Evolutionary conservation across 53 echinoderm and acorn worm genomes (phyloP).

Genomic region (Temnopleurus reevesii): DNA sequence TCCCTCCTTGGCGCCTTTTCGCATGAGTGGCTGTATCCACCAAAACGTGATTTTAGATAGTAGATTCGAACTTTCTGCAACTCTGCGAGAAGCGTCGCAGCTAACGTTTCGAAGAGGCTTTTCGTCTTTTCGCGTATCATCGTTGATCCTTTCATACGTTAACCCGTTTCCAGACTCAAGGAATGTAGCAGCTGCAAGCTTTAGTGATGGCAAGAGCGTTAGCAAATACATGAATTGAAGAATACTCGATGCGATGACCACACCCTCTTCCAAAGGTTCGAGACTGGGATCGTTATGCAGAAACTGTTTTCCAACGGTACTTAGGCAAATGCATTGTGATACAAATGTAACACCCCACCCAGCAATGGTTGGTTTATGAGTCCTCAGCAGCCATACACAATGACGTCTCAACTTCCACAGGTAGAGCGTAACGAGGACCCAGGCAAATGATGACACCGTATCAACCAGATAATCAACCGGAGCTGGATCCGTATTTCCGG

Average conservation of each 20-base stretch:
- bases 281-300: conserved; percentile 43
- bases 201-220: conserved; percentile 70
- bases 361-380: conserved; percentile 64
- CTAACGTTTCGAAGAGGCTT: conserved; percentile 42
- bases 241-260: conserved; percentile 44
- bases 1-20: conserved; percentile 76
- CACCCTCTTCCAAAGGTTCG: conserved; percentile 34
- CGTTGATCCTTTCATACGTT: conserved; percentile 78
- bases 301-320: conserved; percentile 59
- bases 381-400: conserved; percentile 58
- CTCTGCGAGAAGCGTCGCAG: conserved; percentile 57
- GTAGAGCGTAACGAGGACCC: conserved; percentile 73
- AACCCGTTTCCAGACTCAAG: conserved; percentile 44
- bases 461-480: conserved; percentile 72
- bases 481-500: not conserved
- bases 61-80: conserved; percentile 78
- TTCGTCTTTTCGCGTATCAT: conserved; percentile 53
- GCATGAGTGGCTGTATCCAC: conserved; percentile 88
- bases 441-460: conserved; percentile 61
- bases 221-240: conserved; percentile 77
- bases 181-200: conserved; percentile 48
- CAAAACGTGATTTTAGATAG: conserved; percentile 71
- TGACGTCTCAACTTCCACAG: conserved; percentile 65
- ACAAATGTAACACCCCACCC: conserved; percentile 73
- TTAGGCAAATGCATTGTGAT: conserved; percentile 56